Evolutionary conservation across 92 coral and sea anemone genomes (phyloP).

Genomic region (Actinostola sp.): DNA sequence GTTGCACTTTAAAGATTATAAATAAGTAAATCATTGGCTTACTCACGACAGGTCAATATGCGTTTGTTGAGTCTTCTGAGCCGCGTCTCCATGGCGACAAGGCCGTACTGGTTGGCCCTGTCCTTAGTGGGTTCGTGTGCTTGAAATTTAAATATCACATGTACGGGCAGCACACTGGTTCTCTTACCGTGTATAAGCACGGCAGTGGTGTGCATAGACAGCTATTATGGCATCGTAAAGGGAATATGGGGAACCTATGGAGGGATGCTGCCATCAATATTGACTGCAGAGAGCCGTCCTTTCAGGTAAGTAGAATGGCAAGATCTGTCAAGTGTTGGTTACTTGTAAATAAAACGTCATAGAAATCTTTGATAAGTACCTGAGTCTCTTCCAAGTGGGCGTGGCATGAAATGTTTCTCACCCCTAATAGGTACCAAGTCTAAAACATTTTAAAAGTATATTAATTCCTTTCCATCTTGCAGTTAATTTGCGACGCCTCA

Average conservation of each 20-base stretch:
- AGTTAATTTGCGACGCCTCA: too few species aligned
- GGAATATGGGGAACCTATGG: slow-evolving; percentile 89
- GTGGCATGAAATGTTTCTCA: too few species aligned
- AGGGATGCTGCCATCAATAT: slow-evolving; percentile 59
- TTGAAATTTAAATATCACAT: slow-evolving; percentile 90
- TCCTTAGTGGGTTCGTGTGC: slow-evolving; percentile 66
- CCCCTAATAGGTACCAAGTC: too few species aligned
- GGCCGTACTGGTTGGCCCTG: slow-evolving; percentile 69
- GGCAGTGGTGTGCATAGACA: slow-evolving; percentile 55
- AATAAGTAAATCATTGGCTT: neutral
- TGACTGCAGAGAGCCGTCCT: slow-evolving; percentile 38
- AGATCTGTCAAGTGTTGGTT: neutral
- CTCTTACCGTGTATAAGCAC: slow-evolving; percentile 72
- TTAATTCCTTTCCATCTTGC: too few species aligned
- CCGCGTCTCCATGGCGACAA: slow-evolving; percentile 79
- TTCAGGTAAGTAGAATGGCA: slow-evolving; percentile 37
- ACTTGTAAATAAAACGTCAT: neutral
- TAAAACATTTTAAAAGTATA: too few species aligned
- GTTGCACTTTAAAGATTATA: too few species aligned
- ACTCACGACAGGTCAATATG: slow-evolving; percentile 58
- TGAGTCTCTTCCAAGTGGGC: too few species aligned
- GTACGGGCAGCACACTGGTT: slow-evolving; percentile 83
- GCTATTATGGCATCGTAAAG: slow-evolving; percentile 69
- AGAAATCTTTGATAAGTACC: too few species aligned
- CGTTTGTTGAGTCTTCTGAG: slow-evolving; percentile 84